These are phyloP conservation scores for Sinocyclocheilus maitianheensis DNA, from an alignment of 2,113 vertebrate species.

Conservation along the genomic window DNA sequence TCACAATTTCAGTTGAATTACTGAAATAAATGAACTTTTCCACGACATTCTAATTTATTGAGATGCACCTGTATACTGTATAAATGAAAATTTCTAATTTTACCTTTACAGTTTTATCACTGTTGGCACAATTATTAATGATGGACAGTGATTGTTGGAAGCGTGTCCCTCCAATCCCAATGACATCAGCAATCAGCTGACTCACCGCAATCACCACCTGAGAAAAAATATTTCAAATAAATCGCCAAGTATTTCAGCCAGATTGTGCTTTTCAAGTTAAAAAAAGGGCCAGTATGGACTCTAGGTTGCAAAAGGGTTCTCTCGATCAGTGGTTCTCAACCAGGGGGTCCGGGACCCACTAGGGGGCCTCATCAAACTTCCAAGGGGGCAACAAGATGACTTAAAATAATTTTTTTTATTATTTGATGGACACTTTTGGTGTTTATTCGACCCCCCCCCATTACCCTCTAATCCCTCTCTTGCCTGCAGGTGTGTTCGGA, in stretches of 20 bases:
- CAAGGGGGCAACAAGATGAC: neutral
- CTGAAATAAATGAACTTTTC: too few species aligned
- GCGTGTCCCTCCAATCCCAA: slow-evolving; percentile 96
- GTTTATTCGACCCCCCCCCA: neutral
- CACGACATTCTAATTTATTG: too few species aligned
- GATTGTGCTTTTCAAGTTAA: too few species aligned
- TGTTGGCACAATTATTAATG: slow-evolving; percentile 98
- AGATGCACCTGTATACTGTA: neutral
- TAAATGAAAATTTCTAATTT: neutral
- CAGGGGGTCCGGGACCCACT: neutral
- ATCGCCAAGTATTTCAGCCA: neutral
- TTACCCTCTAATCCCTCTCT: neutral
- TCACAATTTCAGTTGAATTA: too few species aligned
- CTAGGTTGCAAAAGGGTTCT: neutral
- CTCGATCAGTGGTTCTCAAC: slow-evolving; percentile 1
- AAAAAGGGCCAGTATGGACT: neutral
- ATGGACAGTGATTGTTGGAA: slow-evolving; percentile 98
- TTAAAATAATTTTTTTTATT: neutral
- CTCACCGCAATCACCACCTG: slow-evolving; percentile 98
- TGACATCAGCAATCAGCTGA: slow-evolving; percentile 96
- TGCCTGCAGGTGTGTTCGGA: slow-evolving; percentile 94
- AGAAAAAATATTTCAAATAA: neutral
- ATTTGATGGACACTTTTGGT: too few species aligned
- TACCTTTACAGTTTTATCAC: slow-evolving; percentile 92
- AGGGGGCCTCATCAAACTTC: neutral